phyloP scores from a whole-genome alignment of 2,113 vertebrate species.

The Pedetes capensis region DNA sequence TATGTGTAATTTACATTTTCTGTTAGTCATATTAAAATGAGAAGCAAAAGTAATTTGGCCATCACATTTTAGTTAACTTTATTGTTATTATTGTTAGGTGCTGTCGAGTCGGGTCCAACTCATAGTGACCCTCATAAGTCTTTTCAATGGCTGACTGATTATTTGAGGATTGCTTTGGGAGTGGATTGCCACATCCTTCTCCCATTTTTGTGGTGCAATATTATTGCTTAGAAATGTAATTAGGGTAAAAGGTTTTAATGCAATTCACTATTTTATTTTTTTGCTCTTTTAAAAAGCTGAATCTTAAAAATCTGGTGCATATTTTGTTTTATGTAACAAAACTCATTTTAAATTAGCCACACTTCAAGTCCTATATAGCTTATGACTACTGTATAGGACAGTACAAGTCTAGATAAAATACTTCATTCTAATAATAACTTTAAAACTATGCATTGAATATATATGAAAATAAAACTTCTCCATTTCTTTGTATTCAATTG shows the following conservation, averaged over 20 bases:
- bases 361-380: neutral
- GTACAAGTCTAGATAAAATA: neutral
- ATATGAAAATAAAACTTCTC: neutral
- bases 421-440: conserved; percentile 27
- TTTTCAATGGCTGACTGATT: too few relatives aligned
- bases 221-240: neutral
- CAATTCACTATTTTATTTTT: neutral
- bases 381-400: neutral
- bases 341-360: neutral
- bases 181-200: too few relatives aligned
- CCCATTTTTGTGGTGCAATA: too few relatives aligned
- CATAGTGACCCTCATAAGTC: too few relatives aligned
- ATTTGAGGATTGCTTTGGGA: too few relatives aligned
- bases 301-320: neutral
- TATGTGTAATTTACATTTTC: neutral
- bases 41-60: neutral
- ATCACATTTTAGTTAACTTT: neutral
- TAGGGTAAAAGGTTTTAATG: neutral
- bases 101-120: too few relatives aligned
- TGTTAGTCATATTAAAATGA: neutral
- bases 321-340: neutral
- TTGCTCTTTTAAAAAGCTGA: neutral
- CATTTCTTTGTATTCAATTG: conserved; percentile 18
- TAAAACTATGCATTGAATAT: neutral
- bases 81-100: too few relatives aligned